Evolutionary conservation across 2,888 invertebrate species (phyloP), one percentile per base, ranked within the genome.

Genomic region (Himalopsyche kuldschensis): DNA sequence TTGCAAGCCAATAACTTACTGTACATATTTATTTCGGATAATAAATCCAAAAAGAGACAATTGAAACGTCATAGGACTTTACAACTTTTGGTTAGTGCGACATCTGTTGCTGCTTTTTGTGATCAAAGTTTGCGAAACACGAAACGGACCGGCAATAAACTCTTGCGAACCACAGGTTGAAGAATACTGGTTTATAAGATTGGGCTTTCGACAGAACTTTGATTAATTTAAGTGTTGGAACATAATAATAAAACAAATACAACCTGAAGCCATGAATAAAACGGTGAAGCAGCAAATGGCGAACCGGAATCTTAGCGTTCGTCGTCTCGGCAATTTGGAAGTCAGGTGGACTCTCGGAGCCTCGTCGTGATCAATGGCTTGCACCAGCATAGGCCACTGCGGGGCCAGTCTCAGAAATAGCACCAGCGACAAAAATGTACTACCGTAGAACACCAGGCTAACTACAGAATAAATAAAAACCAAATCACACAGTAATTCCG

Each of bases 381-480:
- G 30, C 81, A 89, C 89, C 24, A 92, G 87, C 46, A 87, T 87
- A 2, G 91, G 91, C 92, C 92, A 92, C 32, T 89, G 87, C 78
- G 87, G 89, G 0, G 91, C 91, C 75, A 92, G 87, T 84, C 89
- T 91, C 87, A 93, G 89, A 46, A 93, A 93, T 1, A 94, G 87
- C 0, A 93, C 69, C 4, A 92, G 88, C 0, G 93, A 92, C 1
- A 93, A 85, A 0, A 93, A 86, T 0, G 92, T 91, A 79, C 93
- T 93, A 0, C 89, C 90, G 84, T 93, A 94, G 88, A 94, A 94
- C 86, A 94, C 89, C 4, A 92, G 87, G 82, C 89, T 89, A 5
- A 90, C 91, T 90, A 87, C 41, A 88, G 87, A 35, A 35, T 46
- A 79, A 35, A 8, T 46, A 17, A 15, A 30, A 30, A 69, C 24